Evolutionary conservation across 1,140 invertebrate genomes (phyloP).

Genomic region (Goniozus legneri): DNA sequence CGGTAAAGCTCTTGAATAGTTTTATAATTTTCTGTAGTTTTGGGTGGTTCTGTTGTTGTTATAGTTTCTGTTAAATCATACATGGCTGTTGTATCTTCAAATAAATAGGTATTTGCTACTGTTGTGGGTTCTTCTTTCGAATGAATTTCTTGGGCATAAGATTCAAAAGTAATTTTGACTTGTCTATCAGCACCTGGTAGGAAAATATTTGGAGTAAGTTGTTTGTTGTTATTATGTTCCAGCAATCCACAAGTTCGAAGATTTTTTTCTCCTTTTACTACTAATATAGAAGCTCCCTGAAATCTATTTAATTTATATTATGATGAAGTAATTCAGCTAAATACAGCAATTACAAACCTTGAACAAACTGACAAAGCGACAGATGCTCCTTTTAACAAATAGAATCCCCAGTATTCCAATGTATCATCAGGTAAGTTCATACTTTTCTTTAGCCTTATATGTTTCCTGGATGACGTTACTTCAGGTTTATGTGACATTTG

Average conservation of each 20-base stretch:
- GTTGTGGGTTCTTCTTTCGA: slow-evolving; percentile 33
- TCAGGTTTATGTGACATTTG: slow-evolving; percentile 69
- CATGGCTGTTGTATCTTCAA: neutral
- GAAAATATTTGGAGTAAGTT: slow-evolving; percentile 46
- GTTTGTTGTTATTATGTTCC: slow-evolving; percentile 66
- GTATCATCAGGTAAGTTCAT: slow-evolving; percentile 81
- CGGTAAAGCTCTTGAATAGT: slow-evolving; percentile 9
- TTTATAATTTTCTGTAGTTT: neutral
- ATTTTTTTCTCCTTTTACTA: slow-evolving; percentile 73
- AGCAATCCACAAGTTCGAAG: slow-evolving; percentile 73
- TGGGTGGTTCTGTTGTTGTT: neutral
- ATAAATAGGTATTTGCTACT: neutral
- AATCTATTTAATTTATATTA: slow-evolving; percentile 43
- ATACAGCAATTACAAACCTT: too few species aligned
- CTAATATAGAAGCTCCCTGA: slow-evolving; percentile 71
- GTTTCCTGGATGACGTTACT: slow-evolving; percentile 67
- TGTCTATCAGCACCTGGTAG: slow-evolving; percentile 60
- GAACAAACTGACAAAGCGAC: slow-evolving; percentile 77
- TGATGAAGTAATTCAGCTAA: too few species aligned
- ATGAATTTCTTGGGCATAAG: slow-evolving; percentile 52
- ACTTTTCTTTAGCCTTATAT: slow-evolving; percentile 74
- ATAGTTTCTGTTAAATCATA: slow-evolving; percentile 2
- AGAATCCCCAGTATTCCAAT: slow-evolving; percentile 87
- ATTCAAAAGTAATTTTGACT: slow-evolving; percentile 68
- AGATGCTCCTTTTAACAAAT: slow-evolving; percentile 70